Conservation (phyloP, 2,888 invertebrate genomes). For the Galeruca laticollis region DNA sequence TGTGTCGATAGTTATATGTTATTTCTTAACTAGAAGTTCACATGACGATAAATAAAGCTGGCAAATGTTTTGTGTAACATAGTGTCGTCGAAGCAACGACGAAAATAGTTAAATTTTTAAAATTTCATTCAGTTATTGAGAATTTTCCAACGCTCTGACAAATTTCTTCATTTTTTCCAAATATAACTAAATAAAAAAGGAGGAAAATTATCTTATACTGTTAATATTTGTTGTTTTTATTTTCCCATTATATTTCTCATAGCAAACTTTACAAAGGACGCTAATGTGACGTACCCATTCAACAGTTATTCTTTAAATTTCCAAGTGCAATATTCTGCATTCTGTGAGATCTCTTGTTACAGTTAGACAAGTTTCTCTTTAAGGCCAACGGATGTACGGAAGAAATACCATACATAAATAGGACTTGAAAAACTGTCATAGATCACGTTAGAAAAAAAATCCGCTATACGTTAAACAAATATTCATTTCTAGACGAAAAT, state of each 20-base stretch:
- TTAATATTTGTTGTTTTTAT: too few species aligned
- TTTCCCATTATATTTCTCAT: too few species aligned
- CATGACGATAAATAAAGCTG: not conserved
- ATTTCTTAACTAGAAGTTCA: not conserved
- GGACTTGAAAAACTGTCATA: not conserved
- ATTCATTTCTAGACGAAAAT: too few species aligned
- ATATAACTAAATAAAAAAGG: too few species aligned
- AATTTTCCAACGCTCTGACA: too few species aligned
- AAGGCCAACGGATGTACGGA: slow-evolving; percentile 33
- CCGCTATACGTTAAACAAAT: too few species aligned
- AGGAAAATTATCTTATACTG: too few species aligned
- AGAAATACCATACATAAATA: slow-evolving; percentile 7
- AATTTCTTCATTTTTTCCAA: too few species aligned
- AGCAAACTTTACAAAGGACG: not conserved
- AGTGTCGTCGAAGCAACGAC: not conserved
- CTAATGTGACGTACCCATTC: slow-evolving; percentile 26
- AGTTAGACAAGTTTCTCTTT: slow-evolving; percentile 37
- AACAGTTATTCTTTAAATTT: slow-evolving; percentile 42
- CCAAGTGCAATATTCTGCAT: slow-evolving; percentile 37
- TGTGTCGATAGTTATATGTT: not conserved
- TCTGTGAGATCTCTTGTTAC: slow-evolving; percentile 37
- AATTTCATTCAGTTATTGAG: not conserved
- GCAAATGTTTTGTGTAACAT: not conserved
- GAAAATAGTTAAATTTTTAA: too few species aligned
- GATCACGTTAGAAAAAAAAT: not conserved